Conservation (phyloP, 1,140 invertebrate genomes). For the Thereuonema tuberculata region DNA sequence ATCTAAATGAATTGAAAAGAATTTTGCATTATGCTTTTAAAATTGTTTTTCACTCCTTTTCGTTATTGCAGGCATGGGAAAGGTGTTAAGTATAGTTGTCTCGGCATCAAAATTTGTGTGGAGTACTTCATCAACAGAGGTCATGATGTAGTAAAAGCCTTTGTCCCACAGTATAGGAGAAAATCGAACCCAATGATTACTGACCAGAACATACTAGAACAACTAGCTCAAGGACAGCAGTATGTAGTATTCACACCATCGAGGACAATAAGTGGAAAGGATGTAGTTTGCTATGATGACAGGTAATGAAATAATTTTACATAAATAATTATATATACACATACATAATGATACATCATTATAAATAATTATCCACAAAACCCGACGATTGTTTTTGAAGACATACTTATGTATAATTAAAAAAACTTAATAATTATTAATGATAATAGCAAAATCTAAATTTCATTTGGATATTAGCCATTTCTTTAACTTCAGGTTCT, state of each 20-base stretch:
- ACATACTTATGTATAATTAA: too few relatives aligned
- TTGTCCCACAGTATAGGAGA: constrained; percentile 1
- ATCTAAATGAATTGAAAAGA: too few relatives aligned
- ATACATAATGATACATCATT: too few relatives aligned
- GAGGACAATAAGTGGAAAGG: not conserved
- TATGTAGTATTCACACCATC: constrained; percentile 3
- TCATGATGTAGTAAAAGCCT: not conserved
- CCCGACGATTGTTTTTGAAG: too few relatives aligned
- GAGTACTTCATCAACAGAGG: constrained; percentile 1
- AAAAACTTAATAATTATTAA: too few relatives aligned
- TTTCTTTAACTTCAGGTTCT: too few relatives aligned
- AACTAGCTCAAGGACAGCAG: constrained; percentile 1
- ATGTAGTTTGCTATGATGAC: not conserved
- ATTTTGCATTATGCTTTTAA: too few relatives aligned
- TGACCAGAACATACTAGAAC: not conserved
- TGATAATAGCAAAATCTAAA: too few relatives aligned
- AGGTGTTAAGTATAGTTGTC: not conserved
- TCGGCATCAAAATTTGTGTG: constrained; percentile 1
- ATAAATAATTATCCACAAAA: too few relatives aligned
- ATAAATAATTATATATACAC: too few relatives aligned
- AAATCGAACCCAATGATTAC: not conserved
- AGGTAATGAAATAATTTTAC: not conserved
- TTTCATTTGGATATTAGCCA: too few relatives aligned
- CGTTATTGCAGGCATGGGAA: constrained; percentile 7
- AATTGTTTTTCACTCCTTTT: too few relatives aligned